Conservation (phyloP, 2,888 invertebrate species). For the Caenorhabditis drosophilae region DNA sequence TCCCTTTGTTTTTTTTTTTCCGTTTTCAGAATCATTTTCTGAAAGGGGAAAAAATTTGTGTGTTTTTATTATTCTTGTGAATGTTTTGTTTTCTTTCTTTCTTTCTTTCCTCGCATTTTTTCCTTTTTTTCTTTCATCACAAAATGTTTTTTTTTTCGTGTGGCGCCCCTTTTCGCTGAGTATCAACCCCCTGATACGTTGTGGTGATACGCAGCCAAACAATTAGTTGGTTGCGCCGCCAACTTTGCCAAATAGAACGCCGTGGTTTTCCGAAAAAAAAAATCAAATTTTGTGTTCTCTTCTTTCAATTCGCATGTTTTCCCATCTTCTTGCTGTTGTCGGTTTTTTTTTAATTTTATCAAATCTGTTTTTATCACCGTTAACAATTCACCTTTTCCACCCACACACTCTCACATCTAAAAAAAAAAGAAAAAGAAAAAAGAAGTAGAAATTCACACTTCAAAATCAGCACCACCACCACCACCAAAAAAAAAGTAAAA, state of each 20-base stretch:
- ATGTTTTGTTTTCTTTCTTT: constrained; percentile 9
- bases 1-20: constrained; percentile 11
- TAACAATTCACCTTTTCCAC: constrained; percentile 8
- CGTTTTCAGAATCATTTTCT: too few relatives aligned
- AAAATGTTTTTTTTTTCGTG: too few relatives aligned
- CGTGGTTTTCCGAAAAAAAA: neutral
- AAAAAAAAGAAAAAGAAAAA: too few relatives aligned
- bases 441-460: too few relatives aligned
- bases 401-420: constrained; percentile 16
- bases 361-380: neutral
- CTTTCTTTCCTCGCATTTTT: constrained; percentile 2
- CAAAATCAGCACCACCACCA: too few relatives aligned
- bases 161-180: too few relatives aligned
- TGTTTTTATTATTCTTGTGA: constrained; percentile 18
- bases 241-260: too few relatives aligned
- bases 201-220: too few relatives aligned
- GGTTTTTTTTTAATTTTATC: neutral
- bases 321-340: neutral
- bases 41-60: too few relatives aligned
- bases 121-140: constrained; percentile 4
- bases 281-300: neutral
- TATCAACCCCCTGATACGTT: too few relatives aligned
- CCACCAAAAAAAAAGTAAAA: too few relatives aligned
- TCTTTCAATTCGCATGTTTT: neutral
- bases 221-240: too few relatives aligned